Base-by-base conservation (phyloP, 2,888 invertebrate species). In the Eledona agricola region DNA sequence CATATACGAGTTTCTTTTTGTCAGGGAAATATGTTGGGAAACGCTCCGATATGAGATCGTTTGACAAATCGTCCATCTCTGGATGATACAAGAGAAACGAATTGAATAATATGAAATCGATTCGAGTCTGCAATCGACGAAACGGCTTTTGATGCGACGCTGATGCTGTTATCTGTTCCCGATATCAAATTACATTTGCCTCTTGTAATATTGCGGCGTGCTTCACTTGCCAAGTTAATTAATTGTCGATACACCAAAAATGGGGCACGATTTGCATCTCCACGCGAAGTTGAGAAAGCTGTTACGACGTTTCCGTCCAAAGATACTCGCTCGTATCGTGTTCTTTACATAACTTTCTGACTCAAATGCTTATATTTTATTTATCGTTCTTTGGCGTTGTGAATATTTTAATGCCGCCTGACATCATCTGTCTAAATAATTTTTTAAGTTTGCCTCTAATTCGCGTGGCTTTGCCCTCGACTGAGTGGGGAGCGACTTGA, bases 41-140 rank as follows among this genome's bases (percentile, higher is more conserved):
- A 23, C 29, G 47, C 10, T 28, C 26, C 29, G 28, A 42, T 42
- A 32, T 50, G 31, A 50, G 19, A 50, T 49, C 49, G 38, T 50
- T 50, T 50, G 50, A 50, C 50, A 50, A 49, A 42, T 50, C 34
- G 26, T 50, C 49, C 22, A 38, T 38, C 23, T 20, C 26, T 28
- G 31, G 40, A 29, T 31, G 38, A 45, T 45, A 47, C 47, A 37
- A 20, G 28, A 47, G 31, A 16, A 47, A 28, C 15, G 37, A 47
- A 47, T 47, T 38, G 38, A 47, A 47, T 47, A 47, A 47, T 37
- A 17, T 15, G 11, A n/a, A 16, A 34, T 25, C 31, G 13, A 31
- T 29, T 26, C 5, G 16, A 1, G 7, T 6, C 20, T 29, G 42
- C 42, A 25, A 26, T 26, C 42, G 10, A 28, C 9, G 11, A 19